Percentiles rank a stretch among this genome's conserved stretches.
Conservation (phyloP, 2,113 vertebrate genomes). For the Dolichallabes microphthalmus region DNA sequence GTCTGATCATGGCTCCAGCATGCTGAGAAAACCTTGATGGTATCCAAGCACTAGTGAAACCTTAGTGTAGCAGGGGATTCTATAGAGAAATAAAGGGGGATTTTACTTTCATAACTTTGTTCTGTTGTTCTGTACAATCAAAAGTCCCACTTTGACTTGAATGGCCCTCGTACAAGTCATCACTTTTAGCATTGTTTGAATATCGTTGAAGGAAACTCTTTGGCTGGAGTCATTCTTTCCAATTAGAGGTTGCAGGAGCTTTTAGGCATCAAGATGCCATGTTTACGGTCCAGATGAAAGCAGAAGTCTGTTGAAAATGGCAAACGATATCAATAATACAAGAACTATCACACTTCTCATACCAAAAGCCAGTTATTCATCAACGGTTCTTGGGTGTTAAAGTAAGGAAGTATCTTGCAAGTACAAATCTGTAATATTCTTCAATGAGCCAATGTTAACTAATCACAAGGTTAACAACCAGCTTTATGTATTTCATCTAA, state of each 20-base stretch:
- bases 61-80: no score
- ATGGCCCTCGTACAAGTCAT: not conserved
- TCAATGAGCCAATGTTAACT: conserved; percentile 19
- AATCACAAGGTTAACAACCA: conserved; percentile 4
- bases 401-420: not conserved
- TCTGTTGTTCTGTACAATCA: no score
- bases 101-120: no score
- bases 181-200: not conserved
- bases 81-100: not conserved
- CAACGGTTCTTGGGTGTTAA: not conserved
- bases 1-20: no score
- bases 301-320: not conserved
- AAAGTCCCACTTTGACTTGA: no score
- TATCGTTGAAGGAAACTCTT: not conserved
- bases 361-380: conserved; percentile 3
- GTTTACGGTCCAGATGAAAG: not conserved
- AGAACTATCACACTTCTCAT: not conserved
- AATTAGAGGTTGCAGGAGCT: not conserved
- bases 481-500: conserved; percentile 8
- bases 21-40: no score
- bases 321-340: conserved; percentile 1
- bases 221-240: not conserved
- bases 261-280: not conserved
- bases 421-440: conserved; percentile 18
- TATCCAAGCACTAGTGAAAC: no score